Base-by-base conservation (phyloP, 1,140 invertebrate genomes). In the Heliconius nattereri region DNA sequence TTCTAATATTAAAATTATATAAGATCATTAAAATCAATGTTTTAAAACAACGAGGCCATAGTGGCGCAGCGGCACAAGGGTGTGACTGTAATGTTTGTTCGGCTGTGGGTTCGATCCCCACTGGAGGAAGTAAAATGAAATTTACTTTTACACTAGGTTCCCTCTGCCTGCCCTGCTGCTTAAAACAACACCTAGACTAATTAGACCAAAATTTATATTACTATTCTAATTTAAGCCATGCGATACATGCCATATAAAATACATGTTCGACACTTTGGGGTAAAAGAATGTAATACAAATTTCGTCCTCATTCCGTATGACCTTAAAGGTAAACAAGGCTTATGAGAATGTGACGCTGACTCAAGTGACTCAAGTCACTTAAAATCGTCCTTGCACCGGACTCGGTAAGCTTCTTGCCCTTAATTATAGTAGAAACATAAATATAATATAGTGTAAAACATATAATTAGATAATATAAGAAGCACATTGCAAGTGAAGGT, bases 251-350 rank as follows among this genome's bases (percentile, higher is more conserved):
- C 54, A 23, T 23, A 60, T 9, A 23, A 60, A 2, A 60, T 23
- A 23, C 16, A 60, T 26, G 54, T 66, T 16, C 5, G 2, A 66
- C 23, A 29, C 9, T 66, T 66, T 66, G 60, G 54, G 60, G 29
- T 66, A 8, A 19, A 26, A 29, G 13, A 29, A 66, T 66, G 23
- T 66, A 11, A 72, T 76, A 81, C 77, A 78, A 75, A 78, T 81
- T 37, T 78, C 70, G 80, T 78, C 80, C 80, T 81, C 76, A 81
- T 76, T 78, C 49, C 54, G 37, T 37, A 45, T 78, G 80, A 81
- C 80, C 80, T 81, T 81, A 78, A 81, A 78, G 80, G 80, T 78
- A 70, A 81, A 76, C 76, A 74, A 78, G 73, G 74, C 77, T 78
- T 78, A 78, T 81, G 80, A 78, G 80, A 81, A 81, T 81, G 76